Percentiles rank a stretch among this genome's conserved stretches.
Evolutionary conservation across 1,140 invertebrate species (phyloP).

Genomic region (Eumaeus atala): DNA sequence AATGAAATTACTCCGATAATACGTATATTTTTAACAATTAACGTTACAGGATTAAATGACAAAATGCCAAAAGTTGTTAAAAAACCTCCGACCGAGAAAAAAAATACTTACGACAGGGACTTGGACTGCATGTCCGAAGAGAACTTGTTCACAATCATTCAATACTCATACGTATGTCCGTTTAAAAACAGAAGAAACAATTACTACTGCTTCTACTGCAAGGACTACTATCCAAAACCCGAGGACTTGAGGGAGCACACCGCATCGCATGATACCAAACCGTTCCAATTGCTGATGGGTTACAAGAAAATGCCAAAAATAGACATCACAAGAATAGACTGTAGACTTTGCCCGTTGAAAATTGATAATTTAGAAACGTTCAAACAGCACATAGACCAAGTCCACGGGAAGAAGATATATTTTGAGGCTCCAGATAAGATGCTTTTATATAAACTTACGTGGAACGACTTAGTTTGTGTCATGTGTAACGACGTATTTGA

Average conservation of each 20-base stretch:
- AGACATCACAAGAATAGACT: conserved; percentile 63
- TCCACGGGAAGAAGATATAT: conserved; percentile 56
- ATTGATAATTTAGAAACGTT: conserved; percentile 54
- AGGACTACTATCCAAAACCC: conserved; percentile 60
- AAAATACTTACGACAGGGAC: conserved; percentile 53
- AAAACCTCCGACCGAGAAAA: conserved; percentile 50
- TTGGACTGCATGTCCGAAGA: conserved; percentile 62
- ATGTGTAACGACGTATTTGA: conserved; percentile 63
- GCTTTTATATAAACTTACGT: conserved; percentile 48
- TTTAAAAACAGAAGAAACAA: conserved; percentile 67
- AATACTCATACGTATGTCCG: conserved; percentile 58
- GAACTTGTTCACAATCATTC: conserved; percentile 56
- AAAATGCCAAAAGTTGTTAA: conserved; percentile 19
- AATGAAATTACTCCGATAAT: too few species aligned
- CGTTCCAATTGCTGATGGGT: conserved; percentile 56
- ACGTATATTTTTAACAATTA: too few species aligned
- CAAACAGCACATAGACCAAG: conserved; percentile 55
- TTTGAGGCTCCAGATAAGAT: conserved; percentile 60
- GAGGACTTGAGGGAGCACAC: conserved; percentile 64
- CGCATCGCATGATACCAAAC: conserved; percentile 55
- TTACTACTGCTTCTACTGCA: conserved; percentile 67
- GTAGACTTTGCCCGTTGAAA: conserved; percentile 49
- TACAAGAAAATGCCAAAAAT: conserved; percentile 66
- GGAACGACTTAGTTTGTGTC: conserved; percentile 62
- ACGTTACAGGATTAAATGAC: too few species aligned